A percentile compares a stretch with the other conserved stretches of the same genome.
phyloP scores from a whole-genome alignment of 2,113 vertebrate genomes.

The Oreocharis arfaki region DNA sequence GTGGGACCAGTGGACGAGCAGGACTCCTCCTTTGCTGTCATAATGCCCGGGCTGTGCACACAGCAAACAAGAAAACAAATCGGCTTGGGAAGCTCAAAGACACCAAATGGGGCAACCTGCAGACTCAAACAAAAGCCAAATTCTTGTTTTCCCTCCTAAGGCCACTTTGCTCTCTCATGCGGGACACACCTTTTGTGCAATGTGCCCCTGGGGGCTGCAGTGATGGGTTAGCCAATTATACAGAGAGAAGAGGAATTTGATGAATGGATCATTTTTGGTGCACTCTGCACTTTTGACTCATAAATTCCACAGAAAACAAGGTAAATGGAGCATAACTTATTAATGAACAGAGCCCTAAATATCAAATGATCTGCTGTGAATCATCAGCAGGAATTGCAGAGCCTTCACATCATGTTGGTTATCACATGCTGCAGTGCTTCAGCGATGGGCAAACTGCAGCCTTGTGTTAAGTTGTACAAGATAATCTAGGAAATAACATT shows the following conservation, averaged over 20 bases:
- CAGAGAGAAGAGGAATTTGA: constrained; percentile 12
- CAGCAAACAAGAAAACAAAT: not conserved
- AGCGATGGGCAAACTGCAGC: not conserved
- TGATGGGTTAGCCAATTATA: constrained; percentile 53
- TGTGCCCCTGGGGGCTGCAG: not conserved
- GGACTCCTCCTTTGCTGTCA: not conserved
- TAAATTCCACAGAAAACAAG: constrained; percentile 66
- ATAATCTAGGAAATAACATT: not conserved
- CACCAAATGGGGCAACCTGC: not conserved
- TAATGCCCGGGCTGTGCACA: fast-evolving
- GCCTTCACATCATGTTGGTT: not conserved
- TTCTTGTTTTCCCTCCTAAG: not conserved
- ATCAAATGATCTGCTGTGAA: constrained; percentile 63
- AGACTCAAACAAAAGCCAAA: not conserved
- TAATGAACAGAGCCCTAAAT: constrained; percentile 68
- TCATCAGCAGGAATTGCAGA: constrained; percentile 45
- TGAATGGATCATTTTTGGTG: constrained; percentile 57
- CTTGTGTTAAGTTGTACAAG: not conserved
- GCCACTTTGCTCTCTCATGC: constrained; percentile 1
- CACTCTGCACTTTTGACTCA: constrained; percentile 66
- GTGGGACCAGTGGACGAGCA: fast-evolving
- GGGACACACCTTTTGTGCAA: constrained; percentile 22
- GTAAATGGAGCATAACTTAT: constrained; percentile 69
- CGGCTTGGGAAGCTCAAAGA: not conserved
- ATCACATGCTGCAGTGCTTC: not conserved